These are phyloP conservation scores for Eupeodes latifasciatus DNA, from an alignment of 2,888 invertebrate species.

Conservation along the genomic window DNA sequence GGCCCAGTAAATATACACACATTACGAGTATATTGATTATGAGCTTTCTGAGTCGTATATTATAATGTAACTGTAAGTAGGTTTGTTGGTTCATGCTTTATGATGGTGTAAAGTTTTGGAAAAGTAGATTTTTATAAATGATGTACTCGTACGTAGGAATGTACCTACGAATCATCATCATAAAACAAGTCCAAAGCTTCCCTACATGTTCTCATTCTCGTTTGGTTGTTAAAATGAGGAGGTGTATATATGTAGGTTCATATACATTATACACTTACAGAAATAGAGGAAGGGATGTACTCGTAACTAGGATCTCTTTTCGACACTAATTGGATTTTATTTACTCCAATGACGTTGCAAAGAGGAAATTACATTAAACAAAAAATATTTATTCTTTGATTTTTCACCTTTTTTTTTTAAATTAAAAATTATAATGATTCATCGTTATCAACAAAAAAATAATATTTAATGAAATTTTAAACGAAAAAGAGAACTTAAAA, in stretches of 20 bases:
- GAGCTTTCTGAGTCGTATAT: conserved; percentile 10
- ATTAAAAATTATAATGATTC: background rate
- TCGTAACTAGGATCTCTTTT: conserved; percentile 27
- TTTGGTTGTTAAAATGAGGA: background rate
- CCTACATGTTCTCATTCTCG: too few relatives aligned
- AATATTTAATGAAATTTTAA: background rate
- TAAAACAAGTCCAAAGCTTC: too few relatives aligned
- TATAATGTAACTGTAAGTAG: conserved; percentile 8
- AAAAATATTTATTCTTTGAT: background rate
- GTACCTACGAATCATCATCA: background rate
- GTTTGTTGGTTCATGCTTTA: background rate
- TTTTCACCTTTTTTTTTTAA: conserved; percentile 7
- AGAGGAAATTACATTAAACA: conserved; percentile 45
- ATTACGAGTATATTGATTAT: conserved; percentile 22
- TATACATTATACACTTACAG: background rate
- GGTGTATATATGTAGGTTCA: too few relatives aligned
- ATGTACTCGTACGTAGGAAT: too few relatives aligned
- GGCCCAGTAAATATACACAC: conserved; percentile 32
- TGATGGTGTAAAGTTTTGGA: conserved; percentile 9
- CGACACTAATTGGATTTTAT: conserved; percentile 69
- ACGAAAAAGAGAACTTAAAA: background rate
- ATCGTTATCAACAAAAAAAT: background rate
- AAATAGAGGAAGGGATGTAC: conserved; percentile 25
- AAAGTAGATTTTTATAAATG: background rate
- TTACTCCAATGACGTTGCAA: conserved; percentile 59